These are phyloP conservation scores for Cryptus armator DNA, from an alignment of 2,888 invertebrate genomes.

Conservation along the genomic window DNA sequence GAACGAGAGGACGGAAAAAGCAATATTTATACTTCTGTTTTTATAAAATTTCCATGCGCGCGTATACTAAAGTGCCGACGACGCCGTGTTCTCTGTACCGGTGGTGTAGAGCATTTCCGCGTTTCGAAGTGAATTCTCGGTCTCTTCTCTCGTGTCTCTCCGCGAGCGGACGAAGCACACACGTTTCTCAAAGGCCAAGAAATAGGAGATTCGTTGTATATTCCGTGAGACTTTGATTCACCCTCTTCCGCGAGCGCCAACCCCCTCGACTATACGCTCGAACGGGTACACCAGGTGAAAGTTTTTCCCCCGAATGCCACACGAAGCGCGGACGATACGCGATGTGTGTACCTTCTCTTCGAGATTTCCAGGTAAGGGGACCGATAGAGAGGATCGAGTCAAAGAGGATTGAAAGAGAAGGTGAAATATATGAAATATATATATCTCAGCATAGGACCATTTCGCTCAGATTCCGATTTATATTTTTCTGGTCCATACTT, in stretches of 20 bases:
- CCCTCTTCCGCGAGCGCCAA: constrained; percentile 38
- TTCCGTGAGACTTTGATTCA: constrained; percentile 39
- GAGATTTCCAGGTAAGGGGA: background rate
- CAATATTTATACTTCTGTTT: constrained; percentile 47
- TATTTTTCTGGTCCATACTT: constrained; percentile 5
- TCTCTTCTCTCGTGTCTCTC: constrained; percentile 14
- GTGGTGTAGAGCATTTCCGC: background rate
- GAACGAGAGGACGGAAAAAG: background rate
- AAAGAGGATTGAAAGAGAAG: constrained; percentile 7
- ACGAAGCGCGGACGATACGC: constrained; percentile 29
- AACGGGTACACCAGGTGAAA: constrained; percentile 36
- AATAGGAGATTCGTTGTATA: constrained; percentile 3
- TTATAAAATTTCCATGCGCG: constrained; percentile 12
- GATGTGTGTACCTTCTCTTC: constrained; percentile 21
- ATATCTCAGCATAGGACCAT: constrained; percentile 15
- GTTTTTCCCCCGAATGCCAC: constrained; percentile 39
- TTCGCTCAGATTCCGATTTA: constrained; percentile 21
- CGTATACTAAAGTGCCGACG: constrained; percentile 3
- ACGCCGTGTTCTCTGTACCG: background rate
- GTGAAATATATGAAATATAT: background rate
- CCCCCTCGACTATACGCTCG: constrained; percentile 41
- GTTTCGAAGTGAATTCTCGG: constrained; percentile 14
- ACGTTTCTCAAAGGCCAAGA: constrained; percentile 49
- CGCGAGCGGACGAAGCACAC: constrained; percentile 36
- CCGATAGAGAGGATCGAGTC: background rate